phyloP scores from a whole-genome alignment of 2,888 invertebrate genomes.

The Polietes domitor region DNA sequence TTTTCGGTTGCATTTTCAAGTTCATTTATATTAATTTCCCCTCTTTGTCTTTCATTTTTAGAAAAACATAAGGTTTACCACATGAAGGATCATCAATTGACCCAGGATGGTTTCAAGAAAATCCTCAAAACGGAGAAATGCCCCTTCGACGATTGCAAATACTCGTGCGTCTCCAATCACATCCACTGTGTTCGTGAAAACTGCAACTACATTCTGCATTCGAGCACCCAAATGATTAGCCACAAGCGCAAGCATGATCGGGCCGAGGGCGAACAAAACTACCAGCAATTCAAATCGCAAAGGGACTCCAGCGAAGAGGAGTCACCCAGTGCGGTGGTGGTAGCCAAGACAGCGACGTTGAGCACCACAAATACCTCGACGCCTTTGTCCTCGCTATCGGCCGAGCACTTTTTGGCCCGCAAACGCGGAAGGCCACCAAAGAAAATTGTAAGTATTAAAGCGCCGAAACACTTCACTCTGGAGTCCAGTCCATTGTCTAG shows the following conservation, averaged over 20 bases:
- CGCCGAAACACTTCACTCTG: no score
- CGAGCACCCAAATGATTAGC: conserved; percentile 97
- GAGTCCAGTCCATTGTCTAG: no score
- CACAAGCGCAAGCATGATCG: conserved; percentile 99
- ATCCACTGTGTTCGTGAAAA: conserved; percentile 98
- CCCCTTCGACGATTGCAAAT: conserved; percentile 94
- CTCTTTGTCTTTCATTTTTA: conserved; percentile 78
- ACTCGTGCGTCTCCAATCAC: conserved; percentile 97
- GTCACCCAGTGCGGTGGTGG: conserved; percentile 68
- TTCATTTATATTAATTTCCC: neutral
- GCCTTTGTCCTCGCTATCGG: conserved; percentile 77
- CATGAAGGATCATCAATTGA: conserved; percentile 97
- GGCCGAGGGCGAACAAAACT: conserved; percentile 89
- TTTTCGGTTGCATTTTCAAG: no score
- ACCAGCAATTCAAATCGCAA: conserved; percentile 77
- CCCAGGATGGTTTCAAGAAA: conserved; percentile 98
- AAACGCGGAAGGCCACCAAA: conserved; percentile 79
- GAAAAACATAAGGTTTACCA: conserved; percentile 99
- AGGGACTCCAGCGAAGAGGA: conserved; percentile 76
- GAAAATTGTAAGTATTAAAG: conserved; percentile 76
- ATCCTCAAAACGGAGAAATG: conserved; percentile 98
- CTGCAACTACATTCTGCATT: conserved; percentile 97
- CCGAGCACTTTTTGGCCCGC: conserved; percentile 78
- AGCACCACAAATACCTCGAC: conserved; percentile 72
- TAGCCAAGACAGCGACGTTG: conserved; percentile 1